phyloP scores from a whole-genome alignment of 2,113 vertebrate species.

The Ornithorhynchus anatinus region DNA sequence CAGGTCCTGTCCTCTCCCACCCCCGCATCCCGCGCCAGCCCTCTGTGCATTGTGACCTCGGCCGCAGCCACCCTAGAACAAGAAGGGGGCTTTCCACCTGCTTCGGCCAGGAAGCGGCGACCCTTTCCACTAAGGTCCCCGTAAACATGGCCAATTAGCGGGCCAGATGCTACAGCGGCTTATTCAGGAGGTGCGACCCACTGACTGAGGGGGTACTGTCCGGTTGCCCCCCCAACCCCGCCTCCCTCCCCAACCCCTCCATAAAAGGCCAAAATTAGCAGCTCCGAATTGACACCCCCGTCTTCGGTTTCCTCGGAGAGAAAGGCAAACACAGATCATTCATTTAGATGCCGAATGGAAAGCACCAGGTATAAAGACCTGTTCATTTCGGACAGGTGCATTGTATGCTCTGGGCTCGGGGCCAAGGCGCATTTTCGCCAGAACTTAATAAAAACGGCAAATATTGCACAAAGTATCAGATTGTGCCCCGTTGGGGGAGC shows the following conservation, averaged over 20 bases:
- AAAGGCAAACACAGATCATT: conserved; percentile 26
- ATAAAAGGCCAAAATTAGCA: background rate
- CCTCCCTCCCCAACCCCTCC: too few species aligned
- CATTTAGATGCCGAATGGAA: background rate
- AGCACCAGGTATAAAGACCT: conserved; percentile 55
- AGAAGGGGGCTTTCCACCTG: background rate
- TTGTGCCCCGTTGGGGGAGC: conserved; percentile 32
- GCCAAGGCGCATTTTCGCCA: conserved; percentile 61
- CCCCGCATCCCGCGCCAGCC: background rate
- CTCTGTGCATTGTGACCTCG: background rate
- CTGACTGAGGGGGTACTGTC: background rate
- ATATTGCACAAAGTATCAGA: conserved; percentile 47
- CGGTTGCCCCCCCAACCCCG: too few species aligned
- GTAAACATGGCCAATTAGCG: background rate
- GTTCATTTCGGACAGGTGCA: conserved; percentile 70
- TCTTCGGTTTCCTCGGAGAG: background rate
- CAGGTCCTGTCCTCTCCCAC: background rate
- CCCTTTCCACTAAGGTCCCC: background rate
- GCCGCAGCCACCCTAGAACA: background rate
- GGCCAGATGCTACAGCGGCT: background rate
- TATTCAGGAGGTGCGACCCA: background rate
- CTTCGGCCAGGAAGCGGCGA: background rate
- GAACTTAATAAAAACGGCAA: conserved; percentile 61
- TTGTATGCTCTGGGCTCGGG: conserved; percentile 33
- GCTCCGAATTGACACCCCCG: background rate